Conservation (phyloP, 2,888 invertebrate species). For the Drepanosiphum platanoidis region DNA sequence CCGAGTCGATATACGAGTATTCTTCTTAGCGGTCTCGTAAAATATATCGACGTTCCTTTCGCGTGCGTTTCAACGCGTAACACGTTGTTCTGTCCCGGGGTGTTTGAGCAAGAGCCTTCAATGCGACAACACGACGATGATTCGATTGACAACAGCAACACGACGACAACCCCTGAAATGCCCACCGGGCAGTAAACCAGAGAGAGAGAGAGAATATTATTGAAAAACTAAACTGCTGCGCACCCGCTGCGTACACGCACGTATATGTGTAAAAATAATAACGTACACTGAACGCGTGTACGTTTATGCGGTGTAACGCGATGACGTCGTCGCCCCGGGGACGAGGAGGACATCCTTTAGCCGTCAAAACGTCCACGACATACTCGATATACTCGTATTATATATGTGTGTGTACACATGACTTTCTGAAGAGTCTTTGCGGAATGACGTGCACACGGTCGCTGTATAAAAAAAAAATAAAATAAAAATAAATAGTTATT, state of each 20-base stretch:
- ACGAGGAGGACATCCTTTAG: background rate
- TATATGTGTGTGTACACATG: background rate
- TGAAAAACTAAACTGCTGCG: background rate
- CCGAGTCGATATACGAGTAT: background rate
- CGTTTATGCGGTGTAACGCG: background rate
- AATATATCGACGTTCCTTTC: background rate
- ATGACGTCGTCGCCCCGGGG: background rate
- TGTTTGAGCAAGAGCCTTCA: background rate
- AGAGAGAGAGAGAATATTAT: background rate
- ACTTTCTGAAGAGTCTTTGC: background rate
- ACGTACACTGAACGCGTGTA: background rate
- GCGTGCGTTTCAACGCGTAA: background rate
- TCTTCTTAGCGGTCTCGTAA: background rate
- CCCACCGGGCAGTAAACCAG: background rate
- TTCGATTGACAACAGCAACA: constrained; percentile 37
- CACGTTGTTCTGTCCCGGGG: background rate
- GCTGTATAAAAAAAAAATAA: background rate
- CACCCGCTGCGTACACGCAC: too few relatives aligned
- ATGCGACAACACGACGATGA: background rate
- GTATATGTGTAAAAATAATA: too few relatives aligned
- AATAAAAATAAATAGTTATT: background rate
- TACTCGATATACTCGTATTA: background rate
- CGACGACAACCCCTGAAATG: background rate
- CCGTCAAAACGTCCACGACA: background rate
- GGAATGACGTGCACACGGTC: background rate